Percentiles rank a stretch among this genome's conserved stretches.
These are phyloP conservation scores for Meloidogyne hapla DNA, from an alignment of 1,140 invertebrate species.

Conservation along the genomic window DNA sequence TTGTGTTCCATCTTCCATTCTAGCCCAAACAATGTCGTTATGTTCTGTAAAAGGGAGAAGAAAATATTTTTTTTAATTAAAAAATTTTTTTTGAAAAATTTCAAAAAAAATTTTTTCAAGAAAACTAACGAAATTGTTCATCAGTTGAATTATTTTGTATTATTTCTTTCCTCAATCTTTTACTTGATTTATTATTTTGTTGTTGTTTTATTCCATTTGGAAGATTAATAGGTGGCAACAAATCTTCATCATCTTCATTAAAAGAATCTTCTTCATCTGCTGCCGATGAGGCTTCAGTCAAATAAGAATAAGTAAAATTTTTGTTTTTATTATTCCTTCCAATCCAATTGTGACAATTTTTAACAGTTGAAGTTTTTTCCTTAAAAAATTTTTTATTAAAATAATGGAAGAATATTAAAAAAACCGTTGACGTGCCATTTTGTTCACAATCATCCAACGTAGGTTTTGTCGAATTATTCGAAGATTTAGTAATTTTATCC, in stretches of 20 bases:
- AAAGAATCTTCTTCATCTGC: constrained; percentile 14
- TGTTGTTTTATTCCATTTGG: not conserved
- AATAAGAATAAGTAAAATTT: constrained; percentile 15
- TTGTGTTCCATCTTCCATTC: constrained; percentile 22
- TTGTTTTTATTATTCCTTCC: constrained; percentile 1
- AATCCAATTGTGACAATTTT: not conserved
- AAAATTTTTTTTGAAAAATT: constrained; percentile 7
- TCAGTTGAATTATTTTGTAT: not conserved
- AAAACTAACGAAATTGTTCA: constrained; percentile 3
- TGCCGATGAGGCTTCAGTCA: constrained; percentile 32
- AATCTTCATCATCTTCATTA: not conserved
- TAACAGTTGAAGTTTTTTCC: not conserved
- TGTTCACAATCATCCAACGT: not conserved
- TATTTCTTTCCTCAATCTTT: not conserved
- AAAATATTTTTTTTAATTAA: constrained; percentile 1
- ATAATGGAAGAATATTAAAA: too few relatives aligned
- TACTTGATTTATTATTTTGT: not conserved
- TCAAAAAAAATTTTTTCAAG: not conserved
- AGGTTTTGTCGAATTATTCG: not conserved
- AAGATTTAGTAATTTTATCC: not conserved
- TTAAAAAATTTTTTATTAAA: not conserved
- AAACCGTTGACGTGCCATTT: too few relatives aligned
- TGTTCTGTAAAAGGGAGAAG: constrained; percentile 27
- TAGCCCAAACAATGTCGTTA: constrained; percentile 47
- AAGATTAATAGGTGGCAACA: not conserved